Conservation (phyloP, 1,140 invertebrate genomes). For the Gonioctena quinquepunctata region DNA sequence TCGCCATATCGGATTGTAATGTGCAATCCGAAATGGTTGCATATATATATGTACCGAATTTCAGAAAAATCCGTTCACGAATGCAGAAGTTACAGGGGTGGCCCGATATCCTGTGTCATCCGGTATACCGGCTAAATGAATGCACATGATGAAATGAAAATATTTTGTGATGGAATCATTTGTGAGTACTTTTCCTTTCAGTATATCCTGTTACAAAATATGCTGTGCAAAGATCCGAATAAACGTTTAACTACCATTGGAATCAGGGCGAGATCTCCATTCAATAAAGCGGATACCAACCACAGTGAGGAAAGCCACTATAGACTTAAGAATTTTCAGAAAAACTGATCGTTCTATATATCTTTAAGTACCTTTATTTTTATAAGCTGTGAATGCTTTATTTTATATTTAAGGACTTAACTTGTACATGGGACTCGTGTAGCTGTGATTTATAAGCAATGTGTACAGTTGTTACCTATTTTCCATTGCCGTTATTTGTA, state of each 20-base stretch:
- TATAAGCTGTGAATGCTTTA: neutral
- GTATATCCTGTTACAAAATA: slow-evolving; percentile 72
- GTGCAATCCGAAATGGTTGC: no score
- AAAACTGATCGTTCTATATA: slow-evolving; percentile 12
- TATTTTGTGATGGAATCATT: no score
- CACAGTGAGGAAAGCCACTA: slow-evolving; percentile 26
- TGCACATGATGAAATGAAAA: no score
- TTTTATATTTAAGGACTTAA: neutral
- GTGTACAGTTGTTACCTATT: neutral
- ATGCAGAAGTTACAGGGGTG: no score
- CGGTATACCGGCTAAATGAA: no score
- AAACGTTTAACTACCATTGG: slow-evolving; percentile 77
- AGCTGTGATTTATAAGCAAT: slow-evolving; percentile 11
- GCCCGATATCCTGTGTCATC: no score
- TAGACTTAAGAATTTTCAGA: slow-evolving; percentile 16
- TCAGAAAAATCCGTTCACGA: no score
- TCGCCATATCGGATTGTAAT: no score
- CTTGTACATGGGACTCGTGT: neutral
- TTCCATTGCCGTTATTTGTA: neutral
- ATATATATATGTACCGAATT: no score
- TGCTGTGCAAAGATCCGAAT: slow-evolving; percentile 75
- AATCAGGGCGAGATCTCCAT: slow-evolving; percentile 63
- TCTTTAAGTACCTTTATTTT: neutral
- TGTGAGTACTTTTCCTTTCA: no score
- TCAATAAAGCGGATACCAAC: slow-evolving; percentile 22